A percentile compares a stretch with the other conserved stretches of the same genome.
Conservation (phyloP, 2,888 invertebrate genomes). For the Notocelia uddmanniana region DNA sequence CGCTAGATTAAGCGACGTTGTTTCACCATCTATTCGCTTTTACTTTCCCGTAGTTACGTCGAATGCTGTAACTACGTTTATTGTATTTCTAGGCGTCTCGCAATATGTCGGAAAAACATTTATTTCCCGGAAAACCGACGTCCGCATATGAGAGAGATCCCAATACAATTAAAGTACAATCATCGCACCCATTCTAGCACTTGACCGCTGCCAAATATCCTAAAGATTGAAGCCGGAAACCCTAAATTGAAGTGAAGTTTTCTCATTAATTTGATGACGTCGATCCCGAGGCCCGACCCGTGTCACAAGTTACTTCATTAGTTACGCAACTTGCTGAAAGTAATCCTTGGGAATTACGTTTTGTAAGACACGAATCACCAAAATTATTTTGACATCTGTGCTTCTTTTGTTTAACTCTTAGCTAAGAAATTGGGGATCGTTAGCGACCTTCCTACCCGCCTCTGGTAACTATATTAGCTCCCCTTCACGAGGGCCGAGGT, state of each 20-base stretch:
- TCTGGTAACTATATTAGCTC: slow-evolving; percentile 26
- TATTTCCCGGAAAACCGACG: background rate
- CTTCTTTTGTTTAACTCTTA: slow-evolving; percentile 50
- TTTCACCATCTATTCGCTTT: background rate
- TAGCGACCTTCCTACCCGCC: slow-evolving; percentile 29
- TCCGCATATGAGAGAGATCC: slow-evolving; percentile 20
- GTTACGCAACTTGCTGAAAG: slow-evolving; percentile 83
- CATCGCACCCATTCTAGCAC: slow-evolving; percentile 65
- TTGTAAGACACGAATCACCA: slow-evolving; percentile 78
- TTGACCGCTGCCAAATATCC: slow-evolving; percentile 81
- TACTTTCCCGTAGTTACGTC: slow-evolving; percentile 3
- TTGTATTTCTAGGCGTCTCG: slow-evolving; percentile 8
- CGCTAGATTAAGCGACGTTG: background rate
- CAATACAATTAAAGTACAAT: slow-evolving; percentile 55
- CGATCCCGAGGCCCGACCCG: slow-evolving; percentile 83
- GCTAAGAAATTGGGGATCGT: slow-evolving; percentile 43
- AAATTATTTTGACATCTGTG: slow-evolving; percentile 68
- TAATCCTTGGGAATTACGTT: slow-evolving; percentile 81
- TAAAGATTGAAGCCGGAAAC: slow-evolving; percentile 82
- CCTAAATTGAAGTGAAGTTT: slow-evolving; percentile 85
- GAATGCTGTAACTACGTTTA: background rate
- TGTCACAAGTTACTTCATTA: slow-evolving; percentile 86
- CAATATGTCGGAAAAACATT: slow-evolving; percentile 25
- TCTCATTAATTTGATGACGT: slow-evolving; percentile 86
- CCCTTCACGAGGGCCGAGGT: background rate